A percentile compares a stretch with the other conserved stretches of the same genome.
Conservation (phyloP, 37 sponge, comb jelly and placozoan genomes). For the Lycopodina hypogea region DNA sequence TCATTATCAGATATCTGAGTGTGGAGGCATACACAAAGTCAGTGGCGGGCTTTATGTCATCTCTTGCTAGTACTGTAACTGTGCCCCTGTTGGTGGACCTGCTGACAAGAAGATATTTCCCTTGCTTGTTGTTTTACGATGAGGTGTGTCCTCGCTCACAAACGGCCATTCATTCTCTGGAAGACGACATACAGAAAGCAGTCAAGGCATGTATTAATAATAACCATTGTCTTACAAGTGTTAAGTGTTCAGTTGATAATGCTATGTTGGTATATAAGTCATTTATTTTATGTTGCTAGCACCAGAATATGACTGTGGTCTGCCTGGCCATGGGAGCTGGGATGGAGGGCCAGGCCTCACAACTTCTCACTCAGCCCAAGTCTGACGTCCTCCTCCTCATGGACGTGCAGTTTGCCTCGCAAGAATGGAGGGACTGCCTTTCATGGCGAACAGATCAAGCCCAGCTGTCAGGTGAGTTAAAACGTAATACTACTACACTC, state of each 20-base stretch:
- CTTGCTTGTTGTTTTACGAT: slow-evolving; percentile 31
- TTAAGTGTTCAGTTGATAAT: too few relatives aligned
- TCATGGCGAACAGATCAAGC: slow-evolving; percentile 20
- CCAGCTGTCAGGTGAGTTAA: background rate
- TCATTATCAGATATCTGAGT: slow-evolving; percentile 20
- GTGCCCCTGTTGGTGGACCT: slow-evolving; percentile 12
- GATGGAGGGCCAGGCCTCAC: background rate
- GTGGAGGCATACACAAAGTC: background rate
- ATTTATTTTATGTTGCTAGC: too few relatives aligned
- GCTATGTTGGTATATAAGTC: too few relatives aligned
- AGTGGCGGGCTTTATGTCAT: background rate
- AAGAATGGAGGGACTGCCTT: slow-evolving; percentile 17
- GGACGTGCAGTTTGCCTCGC: slow-evolving; percentile 19
- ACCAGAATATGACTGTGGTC: background rate
- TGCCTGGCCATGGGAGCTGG: slow-evolving; percentile 22
- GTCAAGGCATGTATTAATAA: background rate
- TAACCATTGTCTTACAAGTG: background rate
- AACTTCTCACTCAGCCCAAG: slow-evolving; percentile 19
- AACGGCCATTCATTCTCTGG: slow-evolving; percentile 4
- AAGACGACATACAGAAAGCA: slow-evolving; percentile 17
- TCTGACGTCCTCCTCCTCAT: slow-evolving; percentile 9
- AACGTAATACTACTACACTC: too few relatives aligned
- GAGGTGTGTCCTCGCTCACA: slow-evolving; percentile 9
- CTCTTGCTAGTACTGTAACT: slow-evolving; percentile 4
- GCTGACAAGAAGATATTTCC: background rate